A percentile compares a stretch with the other conserved stretches of the same genome.
These are phyloP conservation scores for Cheilosia vulpina DNA, from an alignment of 2,888 invertebrate species.

Conservation along the genomic window DNA sequence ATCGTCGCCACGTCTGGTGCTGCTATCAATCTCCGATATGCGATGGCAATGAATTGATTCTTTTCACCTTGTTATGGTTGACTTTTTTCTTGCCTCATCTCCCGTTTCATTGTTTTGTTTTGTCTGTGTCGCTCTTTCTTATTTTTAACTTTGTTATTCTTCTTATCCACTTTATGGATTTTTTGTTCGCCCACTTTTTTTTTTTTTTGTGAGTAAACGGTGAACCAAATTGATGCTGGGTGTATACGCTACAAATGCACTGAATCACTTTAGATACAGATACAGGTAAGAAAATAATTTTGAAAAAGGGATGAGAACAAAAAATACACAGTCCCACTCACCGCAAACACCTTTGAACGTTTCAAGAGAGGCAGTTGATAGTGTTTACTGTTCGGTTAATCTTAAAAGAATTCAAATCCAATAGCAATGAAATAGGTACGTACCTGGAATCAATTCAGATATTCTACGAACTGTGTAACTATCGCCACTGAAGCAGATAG, in stretches of 20 bases:
- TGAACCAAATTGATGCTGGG: conserved; percentile 40
- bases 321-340: conserved; percentile 9
- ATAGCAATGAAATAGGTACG: conserved; percentile 31
- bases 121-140: conserved; percentile 43
- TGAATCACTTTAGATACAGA: conserved; percentile 40
- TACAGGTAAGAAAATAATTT: conserved; percentile 14
- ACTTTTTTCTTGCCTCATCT: conserved; percentile 31
- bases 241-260: conserved; percentile 24
- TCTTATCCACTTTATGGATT: conserved; percentile 48
- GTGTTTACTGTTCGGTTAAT: conserved; percentile 40
- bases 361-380: conserved; percentile 57
- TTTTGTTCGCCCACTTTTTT: conserved; percentile 18
- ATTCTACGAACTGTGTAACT: conserved; percentile 38
- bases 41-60: conserved; percentile 64
- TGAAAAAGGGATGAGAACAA: background rate
- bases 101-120: conserved; percentile 45
- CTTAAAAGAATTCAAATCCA: conserved; percentile 35
- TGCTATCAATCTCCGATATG: conserved; percentile 60
- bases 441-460: conserved; percentile 65
- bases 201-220: conserved; percentile 25
- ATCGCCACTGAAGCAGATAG: conserved; percentile 4
- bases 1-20: conserved; percentile 71
- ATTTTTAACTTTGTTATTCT: conserved; percentile 62
- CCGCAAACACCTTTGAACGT: conserved; percentile 38
- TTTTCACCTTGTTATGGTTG: conserved; percentile 72